Base-by-base conservation (phyloP, 2,888 invertebrate genomes). In the Aspidiotus destructor region DNA sequence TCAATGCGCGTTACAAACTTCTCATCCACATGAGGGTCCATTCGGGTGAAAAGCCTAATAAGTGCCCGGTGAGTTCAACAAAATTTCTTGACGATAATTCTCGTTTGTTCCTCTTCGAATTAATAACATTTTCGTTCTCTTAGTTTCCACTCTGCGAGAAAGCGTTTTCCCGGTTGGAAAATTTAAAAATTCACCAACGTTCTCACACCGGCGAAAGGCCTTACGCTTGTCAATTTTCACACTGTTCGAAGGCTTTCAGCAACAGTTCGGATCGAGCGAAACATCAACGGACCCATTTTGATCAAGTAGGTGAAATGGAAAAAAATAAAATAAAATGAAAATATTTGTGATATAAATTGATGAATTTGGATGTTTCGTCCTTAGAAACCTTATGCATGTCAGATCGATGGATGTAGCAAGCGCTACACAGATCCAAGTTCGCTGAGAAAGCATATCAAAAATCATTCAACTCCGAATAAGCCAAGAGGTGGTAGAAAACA, bases 191-290 rank as follows among this genome's bases (percentile, higher is more conserved):
- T 74, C 99, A 99, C 79, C 88, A 95, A 71, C 80, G 95, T 48
- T 93, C 93, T 1, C 95, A 96, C 77, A 96, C 95, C 0, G 98
- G 98, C 0, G 98, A 98, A 78, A 83, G 96, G 57, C 98, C 98
- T 0, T 98, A 98, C 76, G 84, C 89, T 70, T 99, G 98, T 75
- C 94, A 95, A 73, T 92, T 92, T 73, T 85, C 88, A 0, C 89
- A 90, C 67, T 99, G 98, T 78, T 81, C 86, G 60, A 98, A 99
- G 78, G 94, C 97, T 1, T 99, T 99, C 80, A 96, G 95, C 75
- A 99, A 99, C 79, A 97, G 97, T 71, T 97, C 96, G 0, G 99
- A 99, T 77, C 81, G 98, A 64, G 98, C 98, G 8, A 99, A 99
- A 79, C 99, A 99, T 80, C 97, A 98, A 80, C 81, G 98, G 74